Evolutionary conservation across 2,888 invertebrate genomes (phyloP).

Genomic region (Andricus curvator): DNA sequence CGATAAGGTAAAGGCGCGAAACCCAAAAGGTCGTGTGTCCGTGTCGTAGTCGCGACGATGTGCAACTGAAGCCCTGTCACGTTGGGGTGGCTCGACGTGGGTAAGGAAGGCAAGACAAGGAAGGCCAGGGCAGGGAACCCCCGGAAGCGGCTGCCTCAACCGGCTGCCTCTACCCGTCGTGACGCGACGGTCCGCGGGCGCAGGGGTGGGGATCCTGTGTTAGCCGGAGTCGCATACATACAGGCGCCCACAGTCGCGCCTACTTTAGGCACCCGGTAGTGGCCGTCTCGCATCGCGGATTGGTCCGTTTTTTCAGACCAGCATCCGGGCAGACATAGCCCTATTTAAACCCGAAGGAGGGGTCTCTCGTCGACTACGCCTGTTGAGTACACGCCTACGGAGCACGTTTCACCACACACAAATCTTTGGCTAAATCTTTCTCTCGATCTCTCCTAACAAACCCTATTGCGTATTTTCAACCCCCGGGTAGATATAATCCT

Average conservation of each 20-base stretch:
- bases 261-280: conserved; percentile 69
- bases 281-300: conserved; percentile 77
- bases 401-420: conserved; percentile 65
- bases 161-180: conserved; percentile 43
- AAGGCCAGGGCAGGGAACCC: conserved; percentile 52
- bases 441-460: background rate
- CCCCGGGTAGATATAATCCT: background rate
- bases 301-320: conserved; percentile 77
- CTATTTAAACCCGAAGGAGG: conserved; percentile 75
- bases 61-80: conserved; percentile 74
- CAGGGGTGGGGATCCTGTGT: conserved; percentile 43
- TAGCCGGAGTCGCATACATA: conserved; percentile 47
- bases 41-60: conserved; percentile 76
- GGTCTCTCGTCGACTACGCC: conserved; percentile 69
- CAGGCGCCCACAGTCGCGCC: conserved; percentile 53
- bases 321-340: conserved; percentile 75
- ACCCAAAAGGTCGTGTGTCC: conserved; percentile 61
- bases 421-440: conserved; percentile 9
- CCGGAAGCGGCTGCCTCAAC: conserved; percentile 53
- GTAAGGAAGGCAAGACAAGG: conserved; percentile 55
- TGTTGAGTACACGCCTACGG: conserved; percentile 70
- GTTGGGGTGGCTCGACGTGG: conserved; percentile 69
- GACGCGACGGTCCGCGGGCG: conserved; percentile 50
- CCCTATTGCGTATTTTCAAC: background rate
- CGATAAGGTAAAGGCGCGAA: conserved; percentile 33